Base-by-base conservation (phyloP, 2,888 invertebrate genomes). In the Troides oblongomaculatus region DNA sequence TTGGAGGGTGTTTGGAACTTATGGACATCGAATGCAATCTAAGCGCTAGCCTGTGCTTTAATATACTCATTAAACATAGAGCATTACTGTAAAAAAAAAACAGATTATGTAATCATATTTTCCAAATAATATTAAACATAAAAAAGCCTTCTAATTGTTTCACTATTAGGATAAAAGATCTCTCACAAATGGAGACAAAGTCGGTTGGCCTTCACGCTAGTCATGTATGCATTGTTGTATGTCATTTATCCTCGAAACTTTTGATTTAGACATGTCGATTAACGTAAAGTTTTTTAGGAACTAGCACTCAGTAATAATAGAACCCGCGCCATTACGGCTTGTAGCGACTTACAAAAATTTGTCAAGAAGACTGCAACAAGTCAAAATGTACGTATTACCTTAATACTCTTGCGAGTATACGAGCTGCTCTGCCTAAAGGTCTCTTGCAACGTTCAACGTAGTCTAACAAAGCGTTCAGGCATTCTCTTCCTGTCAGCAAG, bases 21-120 rank as follows among this genome's bases (percentile, higher is more conserved):
- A 80, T 84, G 65, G 83, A 87, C 93, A 86, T 91, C 75, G 78
- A 87, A 73, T 94, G 88, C 17, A 93, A 84, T 71, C 93, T 87
- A 62, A 94, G 85, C 23, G 92, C 90, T 74, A 94, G 84, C 72
- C 93, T 92, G 75, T 94, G 93, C 73, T 90, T 93, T 64, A 94
- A 76, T 72, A 94, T 82, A 74, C 89, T 92, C 79, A 93, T 88
- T 69, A 94, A 83, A 77, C 94, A 94, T 18, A 90, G 86, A 30
- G 89, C 85, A 74, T 94, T 94, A 77, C 94, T 94, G 86, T 70
- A 89, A 88, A 69, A 86, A 88, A 69, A 86, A 83, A 74, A 71
- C 72, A 36, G 1, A 62, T 62, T 61, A 53, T 7, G 63, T 58
- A 63, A 64, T 53, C 56, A 59, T 21, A 70, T 46, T 53, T 25